A percentile compares a stretch with the other conserved stretches of the same genome.
These are phyloP conservation scores for Trichonephila inaurata DNA, from an alignment of 1,140 invertebrate genomes.

Conservation along the genomic window DNA sequence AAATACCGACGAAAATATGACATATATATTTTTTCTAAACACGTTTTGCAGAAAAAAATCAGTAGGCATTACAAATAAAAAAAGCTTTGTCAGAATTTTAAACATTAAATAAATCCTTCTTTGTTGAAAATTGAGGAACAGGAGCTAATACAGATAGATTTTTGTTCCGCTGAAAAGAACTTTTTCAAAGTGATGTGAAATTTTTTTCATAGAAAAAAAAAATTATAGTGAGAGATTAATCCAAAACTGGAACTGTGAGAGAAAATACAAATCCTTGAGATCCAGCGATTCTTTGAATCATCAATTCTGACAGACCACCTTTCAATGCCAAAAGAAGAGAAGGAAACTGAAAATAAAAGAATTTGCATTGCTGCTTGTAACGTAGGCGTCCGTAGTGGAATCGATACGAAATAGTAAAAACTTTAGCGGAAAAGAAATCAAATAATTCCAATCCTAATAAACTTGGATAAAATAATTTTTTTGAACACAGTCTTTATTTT, in stretches of 20 bases:
- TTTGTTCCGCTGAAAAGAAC: too few relatives aligned
- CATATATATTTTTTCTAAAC: too few relatives aligned
- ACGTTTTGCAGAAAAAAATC: too few relatives aligned
- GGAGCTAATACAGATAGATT: too few relatives aligned
- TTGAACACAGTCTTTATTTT: not conserved
- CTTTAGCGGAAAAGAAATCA: constrained; percentile 42
- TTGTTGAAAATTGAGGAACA: too few relatives aligned
- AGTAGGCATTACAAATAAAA: too few relatives aligned
- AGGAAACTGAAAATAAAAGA: not conserved
- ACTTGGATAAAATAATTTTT: constrained; percentile 35
- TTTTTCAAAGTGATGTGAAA: not conserved
- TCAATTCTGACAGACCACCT: constrained; percentile 58
- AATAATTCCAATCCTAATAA: constrained; percentile 58
- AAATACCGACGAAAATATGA: too few relatives aligned
- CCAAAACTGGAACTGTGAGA: not conserved
- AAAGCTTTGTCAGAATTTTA: too few relatives aligned
- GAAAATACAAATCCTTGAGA: constrained; percentile 51
- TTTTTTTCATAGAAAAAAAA: not conserved
- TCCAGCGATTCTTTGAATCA: constrained; percentile 10
- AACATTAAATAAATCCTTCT: too few relatives aligned
- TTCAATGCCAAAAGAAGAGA: not conserved
- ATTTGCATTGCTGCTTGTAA: constrained; percentile 27
- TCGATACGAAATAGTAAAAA: constrained; percentile 53
- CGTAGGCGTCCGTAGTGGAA: not conserved
- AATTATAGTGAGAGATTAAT: constrained; percentile 39